Conservation (phyloP, 2,888 invertebrate species). For the Ligdia adustata region DNA sequence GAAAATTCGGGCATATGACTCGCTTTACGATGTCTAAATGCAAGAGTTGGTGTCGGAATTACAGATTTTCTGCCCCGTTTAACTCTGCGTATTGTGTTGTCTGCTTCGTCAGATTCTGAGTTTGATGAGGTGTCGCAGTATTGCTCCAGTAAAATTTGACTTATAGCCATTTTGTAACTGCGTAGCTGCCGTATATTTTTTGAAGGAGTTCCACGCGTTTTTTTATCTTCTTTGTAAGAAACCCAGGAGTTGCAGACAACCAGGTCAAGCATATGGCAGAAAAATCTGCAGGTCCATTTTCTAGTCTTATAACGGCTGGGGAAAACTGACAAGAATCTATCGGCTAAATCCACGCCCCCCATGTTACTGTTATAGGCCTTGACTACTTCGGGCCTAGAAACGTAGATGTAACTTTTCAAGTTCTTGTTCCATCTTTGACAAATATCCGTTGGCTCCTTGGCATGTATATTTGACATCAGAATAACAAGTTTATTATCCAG, state of each 20-base stretch:
- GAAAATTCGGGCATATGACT: conserved; percentile 1
- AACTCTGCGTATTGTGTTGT: conserved; percentile 1
- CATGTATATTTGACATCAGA: no score
- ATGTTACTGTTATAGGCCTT: no score
- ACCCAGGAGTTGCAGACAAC: background rate
- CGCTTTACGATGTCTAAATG: conserved; percentile 1
- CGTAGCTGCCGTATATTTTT: conserved; percentile 4
- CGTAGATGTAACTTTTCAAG: no score
- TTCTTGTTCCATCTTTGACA: no score
- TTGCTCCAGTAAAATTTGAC: background rate
- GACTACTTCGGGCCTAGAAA: no score
- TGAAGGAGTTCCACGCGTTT: conserved; percentile 1
- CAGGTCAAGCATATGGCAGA: no score
- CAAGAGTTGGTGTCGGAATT: background rate
- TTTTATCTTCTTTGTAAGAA: background rate
- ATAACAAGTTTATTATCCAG: no score
- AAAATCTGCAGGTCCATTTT: no score
- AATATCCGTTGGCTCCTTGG: no score
- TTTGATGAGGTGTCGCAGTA: background rate
- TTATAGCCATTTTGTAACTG: conserved; percentile 2
- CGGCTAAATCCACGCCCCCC: no score
- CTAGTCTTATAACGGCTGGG: no score
- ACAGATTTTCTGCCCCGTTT: conserved; percentile 2
- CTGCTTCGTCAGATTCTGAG: conserved; percentile 3
- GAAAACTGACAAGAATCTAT: no score